Conservation (phyloP, 2,888 invertebrate species). For the Melinaea marsaeus region DNA sequence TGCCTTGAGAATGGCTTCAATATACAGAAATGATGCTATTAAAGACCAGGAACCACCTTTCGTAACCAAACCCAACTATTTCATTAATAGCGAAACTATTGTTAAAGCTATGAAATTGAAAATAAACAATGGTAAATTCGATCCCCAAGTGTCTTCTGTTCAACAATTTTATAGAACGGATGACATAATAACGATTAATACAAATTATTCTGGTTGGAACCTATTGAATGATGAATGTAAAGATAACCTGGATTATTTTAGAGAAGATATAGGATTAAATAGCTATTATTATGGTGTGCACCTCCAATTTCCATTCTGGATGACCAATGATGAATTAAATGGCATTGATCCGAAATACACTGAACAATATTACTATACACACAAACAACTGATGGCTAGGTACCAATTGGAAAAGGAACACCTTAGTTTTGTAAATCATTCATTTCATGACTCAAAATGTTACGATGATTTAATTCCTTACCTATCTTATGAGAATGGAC, state of each 20-base stretch:
- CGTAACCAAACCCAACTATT: slow-evolving; percentile 65
- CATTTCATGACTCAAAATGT: slow-evolving; percentile 34
- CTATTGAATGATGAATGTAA: slow-evolving; percentile 64
- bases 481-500: slow-evolving; percentile 61
- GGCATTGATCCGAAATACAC: slow-evolving; percentile 54
- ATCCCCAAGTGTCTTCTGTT: slow-evolving; percentile 40
- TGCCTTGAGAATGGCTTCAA: slow-evolving; percentile 58
- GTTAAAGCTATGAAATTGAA: slow-evolving; percentile 56
- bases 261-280: slow-evolving; percentile 80
- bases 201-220: slow-evolving; percentile 75
- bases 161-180: slow-evolving; percentile 47
- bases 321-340: slow-evolving; percentile 68
- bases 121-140: slow-evolving; percentile 41
- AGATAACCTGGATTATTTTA: slow-evolving; percentile 78
- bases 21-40: slow-evolving; percentile 52
- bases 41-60: slow-evolving; percentile 62
- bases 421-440: slow-evolving; percentile 35
- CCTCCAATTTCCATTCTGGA: slow-evolving; percentile 78
- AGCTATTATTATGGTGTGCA: slow-evolving; percentile 78
- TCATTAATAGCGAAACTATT: slow-evolving; percentile 60
- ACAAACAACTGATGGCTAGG: slow-evolving; percentile 60
- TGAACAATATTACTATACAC: slow-evolving; percentile 60
- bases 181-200: slow-evolving; percentile 50
- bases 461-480: slow-evolving; percentile 53
- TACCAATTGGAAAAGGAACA: slow-evolving; percentile 59